Base-by-base conservation (phyloP, 1,140 invertebrate genomes). In the Ptiloglossa arizonensis region DNA sequence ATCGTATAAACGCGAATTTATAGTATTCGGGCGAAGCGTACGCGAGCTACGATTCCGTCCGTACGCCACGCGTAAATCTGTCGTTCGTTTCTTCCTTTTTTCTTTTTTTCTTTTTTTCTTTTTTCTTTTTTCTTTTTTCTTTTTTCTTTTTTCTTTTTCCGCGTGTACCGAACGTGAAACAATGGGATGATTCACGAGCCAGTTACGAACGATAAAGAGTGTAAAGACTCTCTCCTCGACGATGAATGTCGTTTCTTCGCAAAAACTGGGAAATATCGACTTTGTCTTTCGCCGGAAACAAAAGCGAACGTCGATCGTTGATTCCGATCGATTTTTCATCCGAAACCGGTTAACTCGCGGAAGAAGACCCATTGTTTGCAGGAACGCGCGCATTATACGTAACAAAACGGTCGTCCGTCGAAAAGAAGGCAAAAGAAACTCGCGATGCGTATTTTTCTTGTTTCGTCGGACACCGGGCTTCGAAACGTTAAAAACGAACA, bases 1-100 rank as follows among this genome's bases (percentile, higher is more conserved):
- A 68, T 76, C 73, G 73, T 69, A 76, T 69, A 60, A 69, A 69
- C 54, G 64, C 54, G 64, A 27, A 76, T 76, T 76, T 76, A 76
- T 69, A 68, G 73, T 50, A 41, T 60, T 69, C 13, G 9, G 13
- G 41, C 41, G 41, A n/a, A 22, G 13, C 22, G 66, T 8, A 15
- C 17, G n/a, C 1, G 1, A n/a, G 41, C 27, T 19, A 24, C 6
- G 63, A 2, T 52, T 22, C 48, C 22, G 32, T 35, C 22, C 44
- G 59, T 41, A 62, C 59, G 60, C 32, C 38, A 44, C 17, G 54
- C 73, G 73, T 69, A 76, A 76, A 69, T 76, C 73, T 69, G 73
- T 69, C 73, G 41, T 69, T 59, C 29, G 32, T 24, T 50, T 38
- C 22, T 29, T 29, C 19, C 27, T 57, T 68, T 35, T 38, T 38